Conservation (phyloP, 2,888 invertebrate species). For the Pardosa pseudoannulata region DNA sequence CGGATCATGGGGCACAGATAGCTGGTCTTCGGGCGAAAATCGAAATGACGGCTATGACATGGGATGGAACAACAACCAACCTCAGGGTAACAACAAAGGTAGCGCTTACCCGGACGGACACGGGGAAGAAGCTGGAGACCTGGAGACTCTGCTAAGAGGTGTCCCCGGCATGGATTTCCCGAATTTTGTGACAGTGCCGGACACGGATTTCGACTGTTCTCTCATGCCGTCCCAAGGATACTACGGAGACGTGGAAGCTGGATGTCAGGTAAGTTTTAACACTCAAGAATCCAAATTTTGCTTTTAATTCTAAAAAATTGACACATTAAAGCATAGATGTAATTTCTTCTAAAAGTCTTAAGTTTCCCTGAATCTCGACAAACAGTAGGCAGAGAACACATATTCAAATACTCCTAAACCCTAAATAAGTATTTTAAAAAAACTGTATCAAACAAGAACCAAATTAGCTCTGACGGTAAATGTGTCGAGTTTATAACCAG, state of each 20-base stretch:
- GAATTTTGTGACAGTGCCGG: conserved; percentile 79
- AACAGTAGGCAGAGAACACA: too few relatives aligned
- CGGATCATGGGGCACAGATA: conserved; percentile 5
- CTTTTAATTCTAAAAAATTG: too few relatives aligned
- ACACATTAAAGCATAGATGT: too few relatives aligned
- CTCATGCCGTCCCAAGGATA: conserved; percentile 72
- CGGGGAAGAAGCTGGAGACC: conserved; percentile 24
- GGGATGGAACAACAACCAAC: conserved; percentile 10
- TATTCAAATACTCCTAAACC: too few relatives aligned
- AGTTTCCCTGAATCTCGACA: too few relatives aligned
- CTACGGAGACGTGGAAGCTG: conserved; percentile 74
- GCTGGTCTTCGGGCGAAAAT: conserved; percentile 25
- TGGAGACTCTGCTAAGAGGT: conserved; percentile 80
- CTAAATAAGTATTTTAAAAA: too few relatives aligned
- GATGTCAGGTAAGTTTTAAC: conserved; percentile 73
- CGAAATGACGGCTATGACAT: conserved; percentile 5
- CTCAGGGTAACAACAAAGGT: conserved; percentile 56
- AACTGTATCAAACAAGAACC: too few relatives aligned
- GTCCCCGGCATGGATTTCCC: conserved; percentile 84
- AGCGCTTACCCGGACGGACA: conserved; percentile 32
- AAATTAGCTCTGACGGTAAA: too few relatives aligned
- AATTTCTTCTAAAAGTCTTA: too few relatives aligned
- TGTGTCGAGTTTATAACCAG: too few relatives aligned
- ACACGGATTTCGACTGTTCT: conserved; percentile 73
- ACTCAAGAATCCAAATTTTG: too few relatives aligned